Conservation (phyloP, 2,113 vertebrate genomes). For the Tyrannus savana region DNA sequence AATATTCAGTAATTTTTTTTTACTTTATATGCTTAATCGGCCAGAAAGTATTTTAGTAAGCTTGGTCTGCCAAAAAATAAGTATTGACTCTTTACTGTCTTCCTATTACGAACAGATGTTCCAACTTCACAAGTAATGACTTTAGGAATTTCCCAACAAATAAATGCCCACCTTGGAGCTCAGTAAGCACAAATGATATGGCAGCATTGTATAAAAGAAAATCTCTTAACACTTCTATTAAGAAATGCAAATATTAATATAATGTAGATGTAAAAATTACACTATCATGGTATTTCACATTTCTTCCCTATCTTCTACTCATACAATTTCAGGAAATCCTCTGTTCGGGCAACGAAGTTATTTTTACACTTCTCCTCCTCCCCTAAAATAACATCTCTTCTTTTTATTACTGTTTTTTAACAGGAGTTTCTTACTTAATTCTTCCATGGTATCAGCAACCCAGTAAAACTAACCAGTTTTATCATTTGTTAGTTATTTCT, state of each 20-base stretch:
- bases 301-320: neutral
- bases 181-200: neutral
- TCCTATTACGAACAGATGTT: neutral
- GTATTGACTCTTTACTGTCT: neutral
- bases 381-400: neutral
- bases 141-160: neutral
- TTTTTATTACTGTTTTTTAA: neutral
- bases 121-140: neutral
- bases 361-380: neutral
- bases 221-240: neutral
- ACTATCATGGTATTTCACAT: neutral
- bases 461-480: neutral
- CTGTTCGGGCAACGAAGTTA: neutral
- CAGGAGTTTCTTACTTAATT: neutral
- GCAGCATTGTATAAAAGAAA: neutral
- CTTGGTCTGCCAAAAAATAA: neutral
- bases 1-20: neutral
- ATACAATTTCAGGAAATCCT: neutral
- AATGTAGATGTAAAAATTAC: neutral
- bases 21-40: neutral
- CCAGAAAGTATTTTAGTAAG: neutral
- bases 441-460: neutral
- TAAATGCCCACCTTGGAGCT: neutral
- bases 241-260: neutral
- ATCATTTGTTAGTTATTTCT: neutral